Base-by-base conservation (phyloP, 2,113 vertebrate species). In the Zeus faber region DNA sequence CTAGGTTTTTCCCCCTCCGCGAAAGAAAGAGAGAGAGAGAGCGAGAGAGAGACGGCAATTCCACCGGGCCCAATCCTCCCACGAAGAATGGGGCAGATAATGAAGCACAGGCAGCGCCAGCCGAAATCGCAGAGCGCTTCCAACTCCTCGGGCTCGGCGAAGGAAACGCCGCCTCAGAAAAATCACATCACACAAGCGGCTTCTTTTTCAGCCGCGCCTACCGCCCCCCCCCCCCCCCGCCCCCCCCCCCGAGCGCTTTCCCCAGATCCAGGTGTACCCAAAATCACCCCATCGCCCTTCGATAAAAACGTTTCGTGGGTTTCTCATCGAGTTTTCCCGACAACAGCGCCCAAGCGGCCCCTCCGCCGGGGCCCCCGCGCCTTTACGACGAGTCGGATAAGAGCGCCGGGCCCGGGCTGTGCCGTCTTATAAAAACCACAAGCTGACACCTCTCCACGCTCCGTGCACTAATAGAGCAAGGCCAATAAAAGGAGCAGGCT, bases 91-190 rank as follows among this genome's bases (percentile, higher is more conserved):
- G 79, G 70, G 64, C 39, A 55, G 74, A 85, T 80, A 83, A 81
- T 86, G 81, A 84, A 86, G 80, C 72, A 59, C 39, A 63, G 66
- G 54, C 72, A 72, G 72, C 29, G 74, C 70, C 72, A 80, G 73
- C 65, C 65, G 67, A 76, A 72, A 71, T 76, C 57, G 49, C 27
- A 69, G 41, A 67, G 67, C 37, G 73, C 74, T 73, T 77, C 80
- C 76, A 66, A 64, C 70, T 83, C 80, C 64, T 82, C 64, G 26
- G 56, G 62, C 65, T 75, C 51, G 27, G 63, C 27, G 21, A 48
- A 73, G 72, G n/a, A 75, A 82, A 74, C 66, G 78, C 74, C 74
- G 82, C 76, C 82, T 85, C 81, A 78, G 72, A 78, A 87, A n/a
- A 75, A 80, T 85, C 79, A 80, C 74, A 76, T 79, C 79, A 75